Percentiles rank a stretch among this genome's conserved stretches.
phyloP scores from a whole-genome alignment of 2,888 invertebrate species.

The Schizotus pectinicornis region DNA sequence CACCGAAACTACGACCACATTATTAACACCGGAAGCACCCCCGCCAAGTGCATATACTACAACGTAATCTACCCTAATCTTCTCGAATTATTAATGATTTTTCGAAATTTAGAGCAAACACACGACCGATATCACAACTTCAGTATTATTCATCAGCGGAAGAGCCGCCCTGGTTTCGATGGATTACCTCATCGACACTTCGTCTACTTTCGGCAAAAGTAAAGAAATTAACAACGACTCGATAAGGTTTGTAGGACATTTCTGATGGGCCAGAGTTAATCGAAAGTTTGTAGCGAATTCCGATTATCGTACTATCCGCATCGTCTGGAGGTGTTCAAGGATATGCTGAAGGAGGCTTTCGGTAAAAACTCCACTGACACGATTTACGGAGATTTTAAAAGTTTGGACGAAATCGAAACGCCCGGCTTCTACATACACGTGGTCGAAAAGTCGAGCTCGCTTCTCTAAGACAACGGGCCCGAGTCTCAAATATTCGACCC shows the following conservation, averaged over 20 bases:
- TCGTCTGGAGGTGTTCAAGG: constrained; percentile 71
- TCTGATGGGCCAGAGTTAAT: constrained; percentile 1
- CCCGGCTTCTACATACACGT: constrained; percentile 89
- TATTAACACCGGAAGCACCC: constrained; percentile 76
- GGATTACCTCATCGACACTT: constrained; percentile 79
- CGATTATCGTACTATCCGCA: constrained; percentile 90
- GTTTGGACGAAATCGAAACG: constrained; percentile 65
- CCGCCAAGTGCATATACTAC: constrained; percentile 86
- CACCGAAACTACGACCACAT: constrained; percentile 89
- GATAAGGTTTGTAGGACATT: constrained; percentile 40
- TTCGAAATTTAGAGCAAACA: constrained; percentile 59
- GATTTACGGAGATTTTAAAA: constrained; percentile 84
- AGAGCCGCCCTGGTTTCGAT: constrained; percentile 78
- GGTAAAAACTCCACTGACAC: constrained; percentile 68
- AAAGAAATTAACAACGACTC: constrained; percentile 40
- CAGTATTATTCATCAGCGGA: constrained; percentile 80
- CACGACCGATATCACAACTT: constrained; percentile 83
- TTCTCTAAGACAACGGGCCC: no score
- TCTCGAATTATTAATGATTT: constrained; percentile 46
- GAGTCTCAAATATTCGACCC: no score
- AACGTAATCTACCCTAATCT: constrained; percentile 69
- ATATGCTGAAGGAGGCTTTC: constrained; percentile 75
- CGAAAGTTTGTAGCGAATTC: constrained; percentile 70
- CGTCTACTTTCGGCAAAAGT: constrained; percentile 40
- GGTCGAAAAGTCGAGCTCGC: constrained; percentile 65